These are phyloP conservation scores for Scaptomyza parva DNA, from an alignment of 2,888 invertebrate genomes.

Conservation along the genomic window DNA sequence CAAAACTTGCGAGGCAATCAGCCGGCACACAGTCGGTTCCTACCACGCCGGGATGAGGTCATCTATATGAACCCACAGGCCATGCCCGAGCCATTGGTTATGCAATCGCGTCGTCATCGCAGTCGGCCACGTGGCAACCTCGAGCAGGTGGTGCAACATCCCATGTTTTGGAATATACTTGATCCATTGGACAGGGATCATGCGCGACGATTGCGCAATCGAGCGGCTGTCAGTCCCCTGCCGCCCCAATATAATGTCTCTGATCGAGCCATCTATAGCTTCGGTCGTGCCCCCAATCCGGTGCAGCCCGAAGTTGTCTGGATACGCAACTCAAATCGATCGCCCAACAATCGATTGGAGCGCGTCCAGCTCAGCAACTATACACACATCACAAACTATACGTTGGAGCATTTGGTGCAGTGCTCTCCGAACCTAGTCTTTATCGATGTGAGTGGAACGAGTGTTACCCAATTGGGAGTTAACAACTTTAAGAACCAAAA, in stretches of 20 bases:
- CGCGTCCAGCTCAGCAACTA: slow-evolving; percentile 87
- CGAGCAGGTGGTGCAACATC: slow-evolving; percentile 78
- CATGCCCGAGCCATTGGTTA: slow-evolving; percentile 47
- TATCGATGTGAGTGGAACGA: slow-evolving; percentile 89
- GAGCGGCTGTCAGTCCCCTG: slow-evolving; percentile 22
- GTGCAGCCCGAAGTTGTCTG: slow-evolving; percentile 83
- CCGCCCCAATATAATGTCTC: slow-evolving; percentile 70
- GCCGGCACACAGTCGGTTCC: slow-evolving; percentile 70
- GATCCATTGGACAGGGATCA: slow-evolving; percentile 73
- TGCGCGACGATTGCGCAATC: slow-evolving; percentile 48
- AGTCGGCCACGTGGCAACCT: slow-evolving; percentile 57
- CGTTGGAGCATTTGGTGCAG: slow-evolving; percentile 87
- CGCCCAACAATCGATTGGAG: slow-evolving; percentile 85
- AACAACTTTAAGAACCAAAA: slow-evolving; percentile 87
- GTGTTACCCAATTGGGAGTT: slow-evolving; percentile 87
- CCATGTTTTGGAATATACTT: slow-evolving; percentile 82
- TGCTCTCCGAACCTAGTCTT: slow-evolving; percentile 87
- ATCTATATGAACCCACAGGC: slow-evolving; percentile 74
- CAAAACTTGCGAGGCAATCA: slow-evolving; percentile 56
- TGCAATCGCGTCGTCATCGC: slow-evolving; percentile 59
- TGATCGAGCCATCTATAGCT: slow-evolving; percentile 83
- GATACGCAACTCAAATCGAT: slow-evolving; percentile 83
- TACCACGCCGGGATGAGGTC: slow-evolving; percentile 76
- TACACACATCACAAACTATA: slow-evolving; percentile 87
- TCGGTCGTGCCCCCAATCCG: slow-evolving; percentile 82